Percentiles rank a stretch among this genome's conserved stretches.
phyloP scores from a whole-genome alignment of 2,113 vertebrate genomes.

The Parus major region DNA sequence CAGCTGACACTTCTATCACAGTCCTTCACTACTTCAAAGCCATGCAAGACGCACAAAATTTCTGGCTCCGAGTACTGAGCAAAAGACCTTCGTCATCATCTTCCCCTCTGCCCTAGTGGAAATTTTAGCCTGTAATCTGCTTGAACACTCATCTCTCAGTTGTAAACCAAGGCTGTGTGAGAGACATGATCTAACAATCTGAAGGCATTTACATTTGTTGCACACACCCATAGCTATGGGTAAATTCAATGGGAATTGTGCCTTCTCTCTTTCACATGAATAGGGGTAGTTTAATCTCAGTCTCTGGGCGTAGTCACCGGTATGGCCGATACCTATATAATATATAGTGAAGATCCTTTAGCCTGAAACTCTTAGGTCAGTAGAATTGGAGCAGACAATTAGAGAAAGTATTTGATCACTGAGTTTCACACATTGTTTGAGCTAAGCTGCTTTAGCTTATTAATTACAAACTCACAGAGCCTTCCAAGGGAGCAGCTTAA shows the following conservation, averaged over 20 bases:
- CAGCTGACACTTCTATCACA: neutral
- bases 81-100: neutral
- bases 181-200: neutral
- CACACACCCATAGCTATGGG: accelerated
- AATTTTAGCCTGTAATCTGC: neutral
- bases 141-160: neutral
- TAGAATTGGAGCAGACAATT: neutral
- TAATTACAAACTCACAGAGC: slow-evolving; percentile 12
- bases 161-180: neutral
- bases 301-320: neutral
- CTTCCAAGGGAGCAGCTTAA: slow-evolving; percentile 18
- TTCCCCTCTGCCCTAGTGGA: neutral
- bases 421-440: neutral
- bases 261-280: neutral
- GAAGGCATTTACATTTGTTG: neutral
- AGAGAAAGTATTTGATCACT: neutral
- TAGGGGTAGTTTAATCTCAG: neutral
- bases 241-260: neutral
- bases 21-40: neutral
- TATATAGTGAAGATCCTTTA: accelerated
- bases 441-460: slow-evolving; percentile 43
- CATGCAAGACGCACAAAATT: neutral
- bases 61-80: neutral
- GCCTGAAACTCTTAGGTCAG: neutral
- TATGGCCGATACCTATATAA: neutral